Evolutionary conservation across 2,888 invertebrate species (phyloP).

Genomic region (Leptinotarsa haldemani): DNA sequence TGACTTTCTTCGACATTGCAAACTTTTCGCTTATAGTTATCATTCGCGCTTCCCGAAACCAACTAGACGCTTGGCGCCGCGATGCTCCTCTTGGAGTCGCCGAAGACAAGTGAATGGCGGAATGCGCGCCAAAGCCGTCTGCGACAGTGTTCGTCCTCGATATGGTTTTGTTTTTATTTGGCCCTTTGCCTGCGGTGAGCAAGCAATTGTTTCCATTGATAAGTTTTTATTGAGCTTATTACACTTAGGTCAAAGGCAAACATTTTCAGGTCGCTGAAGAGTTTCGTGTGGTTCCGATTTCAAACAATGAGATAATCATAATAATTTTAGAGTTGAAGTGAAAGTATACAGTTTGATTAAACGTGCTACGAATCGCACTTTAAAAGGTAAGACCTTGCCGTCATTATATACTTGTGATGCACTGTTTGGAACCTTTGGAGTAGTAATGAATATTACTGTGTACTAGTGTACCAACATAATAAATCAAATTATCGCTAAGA

Average conservation of each 20-base stretch:
- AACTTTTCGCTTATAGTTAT: background rate
- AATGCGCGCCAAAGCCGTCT: constrained; percentile 31
- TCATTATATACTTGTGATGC: too few relatives aligned
- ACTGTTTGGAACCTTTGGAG: too few relatives aligned
- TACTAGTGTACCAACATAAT: too few relatives aligned
- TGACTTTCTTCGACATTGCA: background rate
- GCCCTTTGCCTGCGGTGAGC: background rate
- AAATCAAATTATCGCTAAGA: too few relatives aligned
- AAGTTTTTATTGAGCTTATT: background rate
- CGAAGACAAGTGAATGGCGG: constrained; percentile 32
- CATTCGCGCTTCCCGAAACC: constrained; percentile 37
- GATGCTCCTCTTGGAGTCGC: constrained; percentile 44
- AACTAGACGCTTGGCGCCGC: constrained; percentile 45
- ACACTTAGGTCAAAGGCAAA: background rate
- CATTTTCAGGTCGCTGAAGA: too few relatives aligned
- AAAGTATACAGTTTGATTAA: too few relatives aligned
- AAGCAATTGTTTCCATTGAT: background rate
- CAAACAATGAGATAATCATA: too few relatives aligned
- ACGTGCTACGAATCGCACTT: too few relatives aligned
- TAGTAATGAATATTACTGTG: too few relatives aligned
- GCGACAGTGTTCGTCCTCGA: constrained; percentile 3
- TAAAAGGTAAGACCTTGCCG: too few relatives aligned
- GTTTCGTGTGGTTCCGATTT: too few relatives aligned
- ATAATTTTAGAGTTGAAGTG: too few relatives aligned
- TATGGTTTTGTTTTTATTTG: background rate